phyloP scores from a whole-genome alignment of 1,140 invertebrate species.

The Pomacea maculata region DNA sequence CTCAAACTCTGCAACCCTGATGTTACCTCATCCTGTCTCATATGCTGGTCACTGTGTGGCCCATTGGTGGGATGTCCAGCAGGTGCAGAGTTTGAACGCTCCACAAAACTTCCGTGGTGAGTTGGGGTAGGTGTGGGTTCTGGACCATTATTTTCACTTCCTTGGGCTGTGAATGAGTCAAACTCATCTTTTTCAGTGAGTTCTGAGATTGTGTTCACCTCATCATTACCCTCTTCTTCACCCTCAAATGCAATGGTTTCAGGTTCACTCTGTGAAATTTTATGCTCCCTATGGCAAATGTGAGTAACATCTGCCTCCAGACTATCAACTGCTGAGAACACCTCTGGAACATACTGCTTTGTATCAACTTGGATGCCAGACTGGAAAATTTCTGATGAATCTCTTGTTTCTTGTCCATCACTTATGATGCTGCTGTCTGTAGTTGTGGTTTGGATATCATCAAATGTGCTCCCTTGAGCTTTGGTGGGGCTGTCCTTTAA shows the following conservation, averaged over 20 bases:
- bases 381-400: neutral
- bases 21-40: neutral
- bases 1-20: constrained; percentile 33
- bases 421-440: neutral
- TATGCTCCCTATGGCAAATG: constrained; percentile 26
- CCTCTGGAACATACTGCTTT: neutral
- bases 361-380: neutral
- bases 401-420: neutral
- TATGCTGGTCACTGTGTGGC: neutral
- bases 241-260: constrained; percentile 49
- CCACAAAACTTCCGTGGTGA: neutral
- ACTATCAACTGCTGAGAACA: neutral
- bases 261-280: constrained; percentile 34
- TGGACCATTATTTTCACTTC: constrained; percentile 25
- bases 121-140: neutral
- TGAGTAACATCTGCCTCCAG: constrained; percentile 24
- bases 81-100: constrained; percentile 3
- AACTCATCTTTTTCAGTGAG: constrained; percentile 53
- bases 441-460: neutral
- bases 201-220: constrained; percentile 18
- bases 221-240: constrained; percentile 19
- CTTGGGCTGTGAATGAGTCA: constrained; percentile 58
- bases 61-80: neutral
- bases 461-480: constrained; percentile 3
- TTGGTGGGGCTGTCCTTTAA: neutral